Evolutionary conservation across 2,888 invertebrate species (phyloP).

Genomic region (Timandra comae): DNA sequence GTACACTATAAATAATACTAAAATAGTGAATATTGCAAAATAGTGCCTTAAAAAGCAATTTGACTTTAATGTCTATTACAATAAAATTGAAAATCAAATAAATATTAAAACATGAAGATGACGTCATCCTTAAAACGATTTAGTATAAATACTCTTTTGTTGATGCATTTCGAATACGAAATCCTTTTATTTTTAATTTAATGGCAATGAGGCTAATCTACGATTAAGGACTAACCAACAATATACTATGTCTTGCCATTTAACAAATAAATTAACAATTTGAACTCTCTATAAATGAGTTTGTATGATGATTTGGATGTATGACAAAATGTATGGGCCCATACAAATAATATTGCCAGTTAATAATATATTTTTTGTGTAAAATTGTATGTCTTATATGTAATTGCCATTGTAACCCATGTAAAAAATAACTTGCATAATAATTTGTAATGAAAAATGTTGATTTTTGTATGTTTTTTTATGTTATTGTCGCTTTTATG

Average conservation of each 20-base stretch:
- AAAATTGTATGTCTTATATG: no score
- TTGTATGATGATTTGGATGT: no score
- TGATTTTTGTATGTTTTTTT: constrained; percentile 8
- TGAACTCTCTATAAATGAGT: no score
- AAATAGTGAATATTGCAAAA: no score
- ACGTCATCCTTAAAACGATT: background rate
- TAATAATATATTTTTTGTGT: constrained; percentile 19
- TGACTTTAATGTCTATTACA: background rate
- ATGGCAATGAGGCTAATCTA: constrained; percentile 9
- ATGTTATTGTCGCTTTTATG: constrained; percentile 20
- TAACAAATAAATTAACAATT: no score
- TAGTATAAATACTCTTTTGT: constrained; percentile 28
- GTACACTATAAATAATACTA: no score
- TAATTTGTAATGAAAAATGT: background rate
- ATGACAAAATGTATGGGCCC: no score
- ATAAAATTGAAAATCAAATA: background rate
- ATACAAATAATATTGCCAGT: constrained; percentile 27
- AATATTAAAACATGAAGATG: no score
- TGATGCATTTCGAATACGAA: constrained; percentile 26
- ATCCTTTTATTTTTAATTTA: constrained; percentile 10
- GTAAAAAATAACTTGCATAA: constrained; percentile 29
- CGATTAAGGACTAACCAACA: no score
- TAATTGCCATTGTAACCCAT: no score
- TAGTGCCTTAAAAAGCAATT: background rate
- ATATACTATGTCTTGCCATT: no score